Conservation (phyloP, 2,113 vertebrate genomes). For the Galbula dea region DNA sequence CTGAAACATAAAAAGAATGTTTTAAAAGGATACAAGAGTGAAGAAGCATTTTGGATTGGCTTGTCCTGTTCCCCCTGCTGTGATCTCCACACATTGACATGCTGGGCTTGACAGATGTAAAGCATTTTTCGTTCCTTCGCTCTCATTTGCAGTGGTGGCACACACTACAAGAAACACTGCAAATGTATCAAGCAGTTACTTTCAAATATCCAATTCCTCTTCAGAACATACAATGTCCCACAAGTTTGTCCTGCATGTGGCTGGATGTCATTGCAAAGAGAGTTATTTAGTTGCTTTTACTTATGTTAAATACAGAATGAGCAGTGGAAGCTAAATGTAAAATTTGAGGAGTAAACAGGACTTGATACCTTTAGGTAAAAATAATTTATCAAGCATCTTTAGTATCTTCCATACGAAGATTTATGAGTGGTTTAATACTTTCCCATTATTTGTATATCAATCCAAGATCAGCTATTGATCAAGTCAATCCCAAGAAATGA, state of each 20-base stretch:
- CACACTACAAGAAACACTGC: background rate
- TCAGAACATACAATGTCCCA: background rate
- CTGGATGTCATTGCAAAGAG: background rate
- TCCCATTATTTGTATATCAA: background rate
- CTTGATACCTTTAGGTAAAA: background rate
- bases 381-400: background rate
- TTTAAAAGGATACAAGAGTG: background rate
- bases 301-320: background rate
- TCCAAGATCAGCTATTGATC: background rate
- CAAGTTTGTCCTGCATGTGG: background rate
- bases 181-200: background rate
- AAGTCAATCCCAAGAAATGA: background rate
- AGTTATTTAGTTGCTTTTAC: background rate
- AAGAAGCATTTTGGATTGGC: background rate
- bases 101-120: background rate
- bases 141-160: constrained; percentile 5
- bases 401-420: background rate
- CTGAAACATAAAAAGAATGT: background rate
- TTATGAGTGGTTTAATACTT: background rate
- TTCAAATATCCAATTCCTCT: background rate
- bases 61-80: background rate
- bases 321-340: background rate
- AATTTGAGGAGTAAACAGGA: background rate
- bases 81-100: background rate
- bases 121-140: background rate